phyloP scores from a whole-genome alignment of 2,797 vertebrate genomes.

The Malacoctenus gilli region DNA sequence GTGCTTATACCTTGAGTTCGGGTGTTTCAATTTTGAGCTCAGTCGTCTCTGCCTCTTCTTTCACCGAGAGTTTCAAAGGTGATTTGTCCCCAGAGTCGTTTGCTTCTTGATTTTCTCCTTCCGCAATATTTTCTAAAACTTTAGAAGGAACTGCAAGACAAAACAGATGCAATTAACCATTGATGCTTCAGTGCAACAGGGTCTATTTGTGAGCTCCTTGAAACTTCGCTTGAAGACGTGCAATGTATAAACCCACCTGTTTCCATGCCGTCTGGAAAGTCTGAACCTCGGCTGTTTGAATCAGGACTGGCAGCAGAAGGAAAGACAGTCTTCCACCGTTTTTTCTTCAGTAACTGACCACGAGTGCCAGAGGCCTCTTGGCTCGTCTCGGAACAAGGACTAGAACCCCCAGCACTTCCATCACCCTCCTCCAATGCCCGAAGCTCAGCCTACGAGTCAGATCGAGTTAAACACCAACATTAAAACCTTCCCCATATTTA shows the following conservation, averaged over 20 bases:
- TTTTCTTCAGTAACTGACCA: conserved; percentile 80
- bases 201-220: not conserved
- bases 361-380: conserved; percentile 83
- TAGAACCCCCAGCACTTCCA: conserved; percentile 90
- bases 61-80: conserved; percentile 74
- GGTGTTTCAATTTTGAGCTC: conserved; percentile 90
- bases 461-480: not conserved
- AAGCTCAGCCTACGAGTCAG: conserved; percentile 88
- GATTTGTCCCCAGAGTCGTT: conserved; percentile 82
- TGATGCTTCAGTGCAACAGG: not conserved
- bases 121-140: conserved; percentile 72
- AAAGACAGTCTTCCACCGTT: conserved; percentile 93
- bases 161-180: not conserved
- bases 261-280: conserved; percentile 81
- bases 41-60: conserved; percentile 85
- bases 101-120: conserved; percentile 78
- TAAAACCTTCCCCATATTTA: not conserved
- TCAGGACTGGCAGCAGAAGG: conserved; percentile 88
- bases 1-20: conserved; percentile 86
- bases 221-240: not conserved
- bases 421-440: conserved; percentile 95
- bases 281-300: conserved; percentile 86
- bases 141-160: conserved; percentile 68
- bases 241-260: conserved; percentile 69
- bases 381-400: conserved; percentile 91